Evolutionary conservation across 2,797 vertebrate genomes (phyloP), one percentile per base, ranked within the genome.

Genomic region (Simalia tracyae): DNA sequence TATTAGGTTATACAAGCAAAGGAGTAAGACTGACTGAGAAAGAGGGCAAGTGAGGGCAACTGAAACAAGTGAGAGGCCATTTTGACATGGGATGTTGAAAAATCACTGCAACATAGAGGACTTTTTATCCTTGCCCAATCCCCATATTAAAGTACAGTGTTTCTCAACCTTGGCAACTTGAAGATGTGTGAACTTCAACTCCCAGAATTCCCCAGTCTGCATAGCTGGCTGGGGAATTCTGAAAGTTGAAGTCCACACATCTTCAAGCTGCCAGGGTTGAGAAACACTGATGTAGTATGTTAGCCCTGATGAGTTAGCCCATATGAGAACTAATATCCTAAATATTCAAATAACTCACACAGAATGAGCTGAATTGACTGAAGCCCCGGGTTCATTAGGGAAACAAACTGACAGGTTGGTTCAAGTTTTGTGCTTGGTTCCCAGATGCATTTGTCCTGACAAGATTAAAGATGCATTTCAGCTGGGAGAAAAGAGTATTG

Each of bases 301-400:
- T 85, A 94, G 87, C 24, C 42, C 28, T 46, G 5, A 19, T 90
- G 86, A 36, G 36, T 42, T 85, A 94, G 87, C 28, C 42, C 24
- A 26, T 3, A 19, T 90, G 86, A 12, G 54, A 91, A 61, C 84
- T 90, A 87, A 72, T 60, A 5, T 84, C 72, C 92, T 96, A 95
- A 95, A 96, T 93, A 96, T 85, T 84, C 66, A 81, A 61, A 54
- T 54, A 94, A 42, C 94, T 56, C 92, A 91, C 90, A 92, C 86
- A 63, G 3, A 93, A 94, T 60, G 92, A 95, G 91, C 89, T 42
- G 93, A 87, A 60, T 22, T 94, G 94, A 95, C 92, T 24, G 94
- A 93, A 96, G 93, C 94, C 94, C 93, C 17, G 31, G 91, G 56
- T 92, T 96, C 94, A 94, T 96, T 95, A 96, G 84, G 86, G 64